Conservation (phyloP, 1,140 invertebrate species). For the Macrobrachium rosenbergii region DNA sequence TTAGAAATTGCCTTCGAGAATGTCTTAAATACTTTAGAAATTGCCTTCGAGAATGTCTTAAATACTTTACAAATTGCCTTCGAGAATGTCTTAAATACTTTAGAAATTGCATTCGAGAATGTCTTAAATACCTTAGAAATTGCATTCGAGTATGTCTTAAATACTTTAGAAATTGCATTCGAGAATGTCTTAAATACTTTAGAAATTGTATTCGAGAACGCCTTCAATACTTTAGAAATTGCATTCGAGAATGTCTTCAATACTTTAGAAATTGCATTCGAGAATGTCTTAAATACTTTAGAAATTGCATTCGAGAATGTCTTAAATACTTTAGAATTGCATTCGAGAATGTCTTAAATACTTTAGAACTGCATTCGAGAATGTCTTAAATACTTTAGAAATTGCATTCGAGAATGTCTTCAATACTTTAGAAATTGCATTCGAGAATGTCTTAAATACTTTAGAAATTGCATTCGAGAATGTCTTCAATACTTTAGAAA, state of each 20-base stretch:
- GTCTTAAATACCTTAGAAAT: not conserved
- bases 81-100: not conserved
- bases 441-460: not conserved
- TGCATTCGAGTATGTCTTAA: no score
- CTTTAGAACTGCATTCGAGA: not conserved
- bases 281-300: no score
- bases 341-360: not conserved
- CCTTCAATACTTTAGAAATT: not conserved
- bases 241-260: not conserved
- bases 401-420: not conserved
- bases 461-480: not conserved
- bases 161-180: no score
- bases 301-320: no score
- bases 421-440: not conserved
- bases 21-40: no score
- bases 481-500: no score
- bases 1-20: not conserved
- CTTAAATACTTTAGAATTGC: not conserved
- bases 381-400: not conserved
- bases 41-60: not conserved
- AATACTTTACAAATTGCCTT: not conserved
- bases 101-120: not conserved
- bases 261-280: not conserved
- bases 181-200: no score
- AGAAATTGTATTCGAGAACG: not conserved